Evolutionary conservation across 2,888 invertebrate species (phyloP), one percentile per base, ranked within the genome.

Genomic region (Eupeodes latifasciatus): DNA sequence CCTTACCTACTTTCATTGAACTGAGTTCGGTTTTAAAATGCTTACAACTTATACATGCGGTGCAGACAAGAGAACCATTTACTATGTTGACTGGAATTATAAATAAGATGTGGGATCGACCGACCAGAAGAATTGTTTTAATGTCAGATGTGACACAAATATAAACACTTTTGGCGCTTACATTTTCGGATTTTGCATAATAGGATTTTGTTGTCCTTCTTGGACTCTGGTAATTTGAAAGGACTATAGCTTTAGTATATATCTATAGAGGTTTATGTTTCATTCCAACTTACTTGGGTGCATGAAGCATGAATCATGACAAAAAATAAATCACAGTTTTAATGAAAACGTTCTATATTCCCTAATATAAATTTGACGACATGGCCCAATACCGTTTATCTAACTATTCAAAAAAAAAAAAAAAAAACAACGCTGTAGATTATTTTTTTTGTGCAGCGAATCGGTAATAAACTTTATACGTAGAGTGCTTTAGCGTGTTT

Each of bases 141-240:
- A 84, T 84, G 84, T 84, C 87, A 84, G 81, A 88, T 88, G 84
- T 87, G 83, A 87, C 87, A 83, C 71, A 87, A 79, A 87, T 87
- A 34, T 80, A 72, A 87, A 87, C 87, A 87, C 83, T 80, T 80
- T 87, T 80, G 83, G 83, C 83, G 83, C 66, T 81, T 64, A 81
- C 40, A 1, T 9, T 40, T 40, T 27, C 27, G 9, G 57, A 36
- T 57, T 40, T 40, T 10, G 57, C 57, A 36, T 36, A 34, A 6
- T 34, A 10, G 0, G 34, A 47, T n/a, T 67, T 49, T 67, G 27
- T 16, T 34, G 34, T 67, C 27, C 7, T 62, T 64, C 44, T 78
- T 44, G 57, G 49, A 67, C 16, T 11, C 34, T 47, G 36, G 11
- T 3, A 66, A 27, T 51, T 51, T 53, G 11, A 53, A 16, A n/a